Percentiles rank a stretch among this genome's conserved stretches.
These are phyloP conservation scores for Callopanchax toddi DNA, from an alignment of 2,113 vertebrate genomes.

Conservation along the genomic window DNA sequence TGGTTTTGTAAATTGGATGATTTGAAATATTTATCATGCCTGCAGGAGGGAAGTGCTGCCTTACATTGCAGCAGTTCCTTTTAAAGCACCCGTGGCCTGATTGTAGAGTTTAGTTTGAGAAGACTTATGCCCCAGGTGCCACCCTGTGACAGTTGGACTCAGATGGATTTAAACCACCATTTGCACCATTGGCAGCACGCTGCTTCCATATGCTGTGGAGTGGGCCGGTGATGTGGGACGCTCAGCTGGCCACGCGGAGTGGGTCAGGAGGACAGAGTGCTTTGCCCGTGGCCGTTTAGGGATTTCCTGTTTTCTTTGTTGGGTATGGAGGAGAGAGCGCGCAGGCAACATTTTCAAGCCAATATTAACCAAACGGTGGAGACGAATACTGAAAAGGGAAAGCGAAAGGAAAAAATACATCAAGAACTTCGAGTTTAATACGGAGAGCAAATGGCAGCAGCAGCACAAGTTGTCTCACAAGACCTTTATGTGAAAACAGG, in stretches of 20 bases:
- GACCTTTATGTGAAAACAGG: neutral
- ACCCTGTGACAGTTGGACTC: constrained; percentile 61
- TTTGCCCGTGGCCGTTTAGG: constrained; percentile 39
- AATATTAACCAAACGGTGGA: constrained; percentile 9
- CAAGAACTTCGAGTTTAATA: neutral
- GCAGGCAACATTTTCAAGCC: constrained; percentile 16
- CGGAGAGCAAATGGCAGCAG: neutral
- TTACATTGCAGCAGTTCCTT: constrained; percentile 63
- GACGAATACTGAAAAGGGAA: neutral
- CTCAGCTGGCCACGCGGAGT: constrained; percentile 62
- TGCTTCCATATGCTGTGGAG: constrained; percentile 74
- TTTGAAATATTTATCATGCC: constrained; percentile 56
- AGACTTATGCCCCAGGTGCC: constrained; percentile 59
- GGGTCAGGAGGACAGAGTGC: constrained; percentile 48
- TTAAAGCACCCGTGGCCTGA: constrained; percentile 53
- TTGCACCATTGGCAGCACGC: constrained; percentile 71
- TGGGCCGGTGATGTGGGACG: constrained; percentile 53
- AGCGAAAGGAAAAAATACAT: constrained; percentile 11
- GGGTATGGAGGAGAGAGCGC: constrained; percentile 10
- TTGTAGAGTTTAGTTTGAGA: constrained; percentile 53
- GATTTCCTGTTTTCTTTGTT: constrained; percentile 52
- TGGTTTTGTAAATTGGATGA: constrained; percentile 48
- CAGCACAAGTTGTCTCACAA: neutral
- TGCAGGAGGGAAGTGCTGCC: constrained; percentile 19
- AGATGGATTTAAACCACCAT: constrained; percentile 66